Conservation (phyloP, 92 coral and sea anemone species). For the Hydrozoanthus gracilis region DNA sequence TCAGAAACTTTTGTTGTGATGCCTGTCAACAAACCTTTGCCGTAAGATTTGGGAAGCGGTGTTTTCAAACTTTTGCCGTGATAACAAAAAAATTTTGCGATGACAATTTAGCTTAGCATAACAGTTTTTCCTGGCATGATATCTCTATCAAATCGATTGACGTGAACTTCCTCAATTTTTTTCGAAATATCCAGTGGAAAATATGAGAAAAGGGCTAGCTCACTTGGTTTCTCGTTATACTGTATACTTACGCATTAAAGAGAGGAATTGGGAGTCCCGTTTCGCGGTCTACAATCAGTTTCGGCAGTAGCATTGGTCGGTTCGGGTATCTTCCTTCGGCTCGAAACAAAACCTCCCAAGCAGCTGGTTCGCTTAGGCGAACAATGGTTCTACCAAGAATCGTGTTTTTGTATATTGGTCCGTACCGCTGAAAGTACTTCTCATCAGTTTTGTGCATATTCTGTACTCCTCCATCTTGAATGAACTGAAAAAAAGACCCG, state of each 20-base stretch:
- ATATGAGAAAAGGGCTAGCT: too few species aligned
- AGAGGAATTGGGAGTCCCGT: neutral
- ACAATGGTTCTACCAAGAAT: neutral
- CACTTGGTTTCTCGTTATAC: neutral
- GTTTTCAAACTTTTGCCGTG: too few species aligned
- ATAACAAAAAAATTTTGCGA: too few species aligned
- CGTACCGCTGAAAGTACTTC: neutral
- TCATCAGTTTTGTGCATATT: neutral
- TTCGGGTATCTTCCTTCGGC: too few species aligned
- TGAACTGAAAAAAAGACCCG: neutral
- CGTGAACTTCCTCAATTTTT: too few species aligned
- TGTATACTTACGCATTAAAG: constrained; percentile 16
- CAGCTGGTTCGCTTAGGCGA: neutral
- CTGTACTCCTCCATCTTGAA: neutral
- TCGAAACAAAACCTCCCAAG: neutral
- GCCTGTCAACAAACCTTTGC: too few species aligned
- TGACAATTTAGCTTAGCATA: too few species aligned
- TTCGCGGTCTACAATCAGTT: constrained; percentile 14
- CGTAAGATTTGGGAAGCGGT: too few species aligned
- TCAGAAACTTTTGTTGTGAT: too few species aligned
- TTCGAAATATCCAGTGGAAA: too few species aligned
- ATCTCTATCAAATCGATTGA: too few species aligned
- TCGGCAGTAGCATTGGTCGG: neutral
- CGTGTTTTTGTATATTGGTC: neutral
- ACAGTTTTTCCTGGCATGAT: too few species aligned